Evolutionary conservation across 2,888 invertebrate genomes (phyloP), one percentile per base, ranked within the genome.

Genomic region (Cantharis rustica): DNA sequence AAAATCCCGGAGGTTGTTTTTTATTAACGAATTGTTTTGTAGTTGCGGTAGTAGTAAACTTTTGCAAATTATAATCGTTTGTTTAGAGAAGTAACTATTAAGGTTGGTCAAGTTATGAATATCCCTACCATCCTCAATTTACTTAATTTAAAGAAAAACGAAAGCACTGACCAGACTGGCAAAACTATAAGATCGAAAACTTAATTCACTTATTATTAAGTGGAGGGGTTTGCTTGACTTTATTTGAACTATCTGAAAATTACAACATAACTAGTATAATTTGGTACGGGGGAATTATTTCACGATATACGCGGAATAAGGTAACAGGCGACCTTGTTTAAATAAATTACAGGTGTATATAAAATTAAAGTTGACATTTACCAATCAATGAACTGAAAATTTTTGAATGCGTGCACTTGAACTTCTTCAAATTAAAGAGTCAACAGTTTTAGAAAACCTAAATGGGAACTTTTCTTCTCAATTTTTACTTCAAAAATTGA

Each of bases 31-130:
- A 70, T 66, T 62, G 16, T 73, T 47, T 61, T 47, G 20, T 5
- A 66, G n/a, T 66, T 47, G 71, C 68, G 68, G 26, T 62, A 69
- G n/a, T 68, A 71, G 68, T 73, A 64, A 69, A 77, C 69, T 61
- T 75, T 77, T 72, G 77, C 69, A 75, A 77, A 77, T 68, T 69
- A 63, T 16, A 64, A 27, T 61, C 26, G 27, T 70, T 31, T 71
- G 70, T 16, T 17, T n/a, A 27, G 70, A 61, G 20, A 63, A 62
- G 27, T 31, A 68, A 17, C 31, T n/a, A 47, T 61, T 27, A 61
- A 68, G 16, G n/a, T 68, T 61, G 73, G 15, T 61, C 73, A 76
- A 76, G 71, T 69, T 76, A 73, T 20, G 47, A 62, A 13, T 61
- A 17, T 64, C 75, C 77, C 77, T 72, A 26, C 74, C 31, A 64